Evolutionary conservation across 2,113 vertebrate species (phyloP), one percentile per base, ranked within the genome.

Genomic region (Ammodramus savannarum): DNA sequence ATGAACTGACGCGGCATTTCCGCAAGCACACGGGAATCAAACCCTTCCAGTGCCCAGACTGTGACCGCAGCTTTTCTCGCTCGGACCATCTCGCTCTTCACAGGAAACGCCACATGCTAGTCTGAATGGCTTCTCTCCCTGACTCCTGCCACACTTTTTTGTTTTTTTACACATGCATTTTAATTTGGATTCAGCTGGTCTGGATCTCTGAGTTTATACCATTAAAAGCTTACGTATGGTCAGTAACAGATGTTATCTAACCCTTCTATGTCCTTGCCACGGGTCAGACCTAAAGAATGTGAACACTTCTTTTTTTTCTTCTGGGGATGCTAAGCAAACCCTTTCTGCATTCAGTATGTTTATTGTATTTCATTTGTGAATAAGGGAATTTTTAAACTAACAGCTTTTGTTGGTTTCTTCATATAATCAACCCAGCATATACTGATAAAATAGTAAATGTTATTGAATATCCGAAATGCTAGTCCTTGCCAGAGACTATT

Each of bases 11-110:
- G 7, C 98, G 99, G 96, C 99, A 99, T 98, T 99, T 99, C 98
- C 99, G 99, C 89, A 99, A 99, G 97, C 99, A 99, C 58, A 99
- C 99, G 1, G 99, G 99, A 38, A 98, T 99, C 93, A 99, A 99
- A 97, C 99, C 99, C 5, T 99, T 99, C 96, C 99, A 99, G 97
- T 99, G 99, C 74, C 99, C 99, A 10, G 99, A 99, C 98, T 99
- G 99, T 95, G 99, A 99, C 90, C 99, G 99, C 65, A 99, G 99
- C 97, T 99, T 99, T 97, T 99, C 99, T 31, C 99, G 99, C 20
- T 99, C 99, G 0, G 99, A 99, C 97, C 99, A 99, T 82, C 98
- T 99, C 58, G 99, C 99, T 89, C 98, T 99, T 19, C 99, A 99
- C 97, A 99, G 99, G 97, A 99, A 99, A 63, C 99, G 99, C 96